These are phyloP conservation scores for Takifugu ocellatus DNA, from an alignment of 2,797 vertebrate genomes.

Conservation along the genomic window DNA sequence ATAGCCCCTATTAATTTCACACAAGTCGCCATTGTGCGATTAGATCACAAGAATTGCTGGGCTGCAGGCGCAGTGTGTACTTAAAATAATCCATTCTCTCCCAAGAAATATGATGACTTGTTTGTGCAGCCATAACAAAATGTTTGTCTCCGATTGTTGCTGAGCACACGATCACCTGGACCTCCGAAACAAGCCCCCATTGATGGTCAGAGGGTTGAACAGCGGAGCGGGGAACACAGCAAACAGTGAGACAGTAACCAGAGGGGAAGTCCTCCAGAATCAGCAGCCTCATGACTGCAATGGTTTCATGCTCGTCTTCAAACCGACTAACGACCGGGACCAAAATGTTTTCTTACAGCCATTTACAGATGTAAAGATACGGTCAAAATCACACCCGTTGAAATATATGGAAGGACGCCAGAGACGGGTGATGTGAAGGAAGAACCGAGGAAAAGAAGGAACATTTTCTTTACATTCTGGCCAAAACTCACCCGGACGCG, in stretches of 20 bases:
- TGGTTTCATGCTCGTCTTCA: conserved; percentile 36
- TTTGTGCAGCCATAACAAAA: conserved; percentile 78
- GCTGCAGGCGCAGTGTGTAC: conserved; percentile 76
- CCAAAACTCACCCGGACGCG: neutral
- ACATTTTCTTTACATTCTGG: neutral
- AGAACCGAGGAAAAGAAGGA: neutral
- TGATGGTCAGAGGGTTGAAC: conserved; percentile 36
- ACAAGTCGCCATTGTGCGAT: conserved; percentile 77
- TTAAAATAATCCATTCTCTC: conserved; percentile 79
- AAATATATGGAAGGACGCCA: conserved; percentile 8
- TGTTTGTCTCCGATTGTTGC: conserved; percentile 69
- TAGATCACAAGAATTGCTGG: conserved; percentile 80
- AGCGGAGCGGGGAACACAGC: conserved; percentile 17
- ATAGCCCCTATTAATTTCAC: conserved; percentile 73
- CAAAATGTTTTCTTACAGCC: conserved; percentile 44
- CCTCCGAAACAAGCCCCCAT: conserved; percentile 44
- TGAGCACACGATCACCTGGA: conserved; percentile 44
- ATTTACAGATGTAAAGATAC: conserved; percentile 10
- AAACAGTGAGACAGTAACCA: conserved; percentile 27
- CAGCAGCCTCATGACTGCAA: conserved; percentile 55
- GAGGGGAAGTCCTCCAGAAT: conserved; percentile 30
- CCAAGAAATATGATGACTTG: conserved; percentile 64
- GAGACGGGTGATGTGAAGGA: conserved; percentile 5
- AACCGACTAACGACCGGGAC: conserved; percentile 54
- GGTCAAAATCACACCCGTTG: conserved; percentile 25